These are phyloP conservation scores for Dryadula phaetusa DNA, from an alignment of 2,888 invertebrate species.

Conservation along the genomic window DNA sequence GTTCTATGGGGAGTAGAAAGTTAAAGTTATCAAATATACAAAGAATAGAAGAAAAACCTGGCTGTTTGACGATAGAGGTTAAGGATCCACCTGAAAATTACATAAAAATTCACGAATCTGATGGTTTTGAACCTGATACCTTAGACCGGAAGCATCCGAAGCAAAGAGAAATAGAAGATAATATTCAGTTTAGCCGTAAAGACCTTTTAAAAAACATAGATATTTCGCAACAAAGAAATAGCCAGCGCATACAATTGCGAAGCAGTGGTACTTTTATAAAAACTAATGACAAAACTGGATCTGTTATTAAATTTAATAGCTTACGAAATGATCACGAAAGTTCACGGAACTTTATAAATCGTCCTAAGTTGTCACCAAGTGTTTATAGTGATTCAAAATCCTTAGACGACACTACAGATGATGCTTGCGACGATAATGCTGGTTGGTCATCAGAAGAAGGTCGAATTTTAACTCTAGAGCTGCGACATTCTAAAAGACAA, in stretches of 20 bases:
- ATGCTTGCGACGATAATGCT: constrained; percentile 64
- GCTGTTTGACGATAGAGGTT: constrained; percentile 93
- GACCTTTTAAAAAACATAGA: constrained; percentile 65
- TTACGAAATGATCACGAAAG: constrained; percentile 90
- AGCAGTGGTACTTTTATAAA: constrained; percentile 89
- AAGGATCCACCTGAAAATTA: constrained; percentile 92
- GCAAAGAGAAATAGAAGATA: constrained; percentile 64
- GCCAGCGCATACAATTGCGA: constrained; percentile 85
- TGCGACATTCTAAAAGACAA: constrained; percentile 89
- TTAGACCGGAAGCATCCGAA: constrained; percentile 90
- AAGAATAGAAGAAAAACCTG: constrained; percentile 85
- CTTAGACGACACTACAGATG: constrained; percentile 60
- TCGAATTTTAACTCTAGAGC: constrained; percentile 88
- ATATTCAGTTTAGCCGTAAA: constrained; percentile 66
- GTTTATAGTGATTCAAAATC: constrained; percentile 65
- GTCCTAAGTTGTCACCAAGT: constrained; percentile 65
- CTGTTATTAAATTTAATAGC: constrained; percentile 85
- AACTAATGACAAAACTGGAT: constrained; percentile 65
- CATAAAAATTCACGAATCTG: constrained; percentile 90
- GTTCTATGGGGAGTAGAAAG: constrained; percentile 84
- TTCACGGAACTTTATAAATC: constrained; percentile 76
- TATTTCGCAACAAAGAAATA: constrained; percentile 53
- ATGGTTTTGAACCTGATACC: constrained; percentile 94
- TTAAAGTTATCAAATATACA: constrained; percentile 78
- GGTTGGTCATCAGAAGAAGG: constrained; percentile 83